Evolutionary conservation across 2,113 vertebrate genomes (phyloP).

Genomic region (Menura novaehollandiae): DNA sequence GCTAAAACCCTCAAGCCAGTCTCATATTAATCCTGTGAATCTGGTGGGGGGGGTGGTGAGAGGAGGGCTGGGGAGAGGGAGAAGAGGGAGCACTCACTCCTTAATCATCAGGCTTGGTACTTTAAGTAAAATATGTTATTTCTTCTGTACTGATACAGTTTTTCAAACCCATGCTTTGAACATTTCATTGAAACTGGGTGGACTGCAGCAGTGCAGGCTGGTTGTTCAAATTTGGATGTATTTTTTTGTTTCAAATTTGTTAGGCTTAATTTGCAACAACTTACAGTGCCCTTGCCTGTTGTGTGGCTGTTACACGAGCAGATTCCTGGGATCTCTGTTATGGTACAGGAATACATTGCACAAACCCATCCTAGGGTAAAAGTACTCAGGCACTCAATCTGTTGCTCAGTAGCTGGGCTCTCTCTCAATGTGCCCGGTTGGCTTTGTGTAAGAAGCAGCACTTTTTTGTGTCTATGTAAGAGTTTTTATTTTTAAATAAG

Average conservation of each 20-base stretch:
- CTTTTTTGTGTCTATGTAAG: not conserved
- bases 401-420: not conserved
- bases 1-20: constrained; percentile 37
- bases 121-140: constrained; percentile 17
- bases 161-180: constrained; percentile 7
- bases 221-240: not conserved
- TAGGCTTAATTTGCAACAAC: not conserved
- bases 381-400: not conserved
- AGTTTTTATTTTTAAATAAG: not conserved
- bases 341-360: not conserved
- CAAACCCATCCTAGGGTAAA: not conserved
- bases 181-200: not conserved
- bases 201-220: not conserved
- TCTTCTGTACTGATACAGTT: not conserved
- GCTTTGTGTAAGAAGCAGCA: not conserved
- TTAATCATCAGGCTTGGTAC: not conserved
- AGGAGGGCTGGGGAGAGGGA: not conserved
- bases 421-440: not conserved
- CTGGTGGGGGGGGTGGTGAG: not conserved
- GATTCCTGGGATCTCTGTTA: not conserved
- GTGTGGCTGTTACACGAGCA: not conserved
- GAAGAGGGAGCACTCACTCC: not conserved
- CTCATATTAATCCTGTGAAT: constrained; percentile 42
- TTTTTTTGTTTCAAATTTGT: not conserved
- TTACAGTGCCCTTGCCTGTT: not conserved